Percentiles rank a stretch among this genome's conserved stretches.
phyloP scores from a whole-genome alignment of 2,888 invertebrate genomes.

The Xestia c-nigrum region DNA sequence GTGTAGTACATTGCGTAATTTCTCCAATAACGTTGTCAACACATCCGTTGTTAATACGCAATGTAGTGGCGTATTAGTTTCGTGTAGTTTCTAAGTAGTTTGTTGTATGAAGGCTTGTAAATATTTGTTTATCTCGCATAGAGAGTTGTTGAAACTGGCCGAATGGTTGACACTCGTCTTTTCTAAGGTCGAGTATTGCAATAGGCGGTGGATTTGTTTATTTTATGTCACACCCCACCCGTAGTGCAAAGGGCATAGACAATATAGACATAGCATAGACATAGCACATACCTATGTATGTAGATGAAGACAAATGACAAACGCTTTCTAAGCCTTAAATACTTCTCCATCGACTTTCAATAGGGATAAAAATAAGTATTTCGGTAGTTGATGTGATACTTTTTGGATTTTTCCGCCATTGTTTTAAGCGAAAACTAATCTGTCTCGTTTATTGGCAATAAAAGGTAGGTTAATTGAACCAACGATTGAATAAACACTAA shows the following conservation, averaged over 20 bases:
- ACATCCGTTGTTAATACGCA: slow-evolving; percentile 47
- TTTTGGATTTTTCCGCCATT: background rate
- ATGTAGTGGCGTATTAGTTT: slow-evolving; percentile 33
- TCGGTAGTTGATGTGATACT: background rate
- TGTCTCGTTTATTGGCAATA: background rate
- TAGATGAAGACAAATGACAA: background rate
- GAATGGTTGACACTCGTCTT: slow-evolving; percentile 57
- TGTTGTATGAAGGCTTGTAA: slow-evolving; percentile 54
- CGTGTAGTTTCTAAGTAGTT: slow-evolving; percentile 20
- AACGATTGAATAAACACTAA: background rate
- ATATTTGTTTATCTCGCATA: slow-evolving; percentile 70
- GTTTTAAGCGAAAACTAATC: background rate
- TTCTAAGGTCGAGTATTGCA: slow-evolving; percentile 73
- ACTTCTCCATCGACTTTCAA: background rate
- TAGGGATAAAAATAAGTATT: background rate
- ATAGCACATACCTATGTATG: too few relatives aligned
- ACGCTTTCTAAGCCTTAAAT: background rate
- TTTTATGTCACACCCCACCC: background rate
- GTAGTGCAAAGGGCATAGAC: background rate
- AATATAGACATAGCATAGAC: too few relatives aligned
- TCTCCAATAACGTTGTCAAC: slow-evolving; percentile 33
- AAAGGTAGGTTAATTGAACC: too few relatives aligned
- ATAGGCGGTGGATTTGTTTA: slow-evolving; percentile 30
- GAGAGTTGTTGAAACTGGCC: slow-evolving; percentile 73
- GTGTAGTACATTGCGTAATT: slow-evolving; percentile 42